phyloP scores from a whole-genome alignment of 2,113 vertebrate genomes.

The Crotalus tigris region DNA sequence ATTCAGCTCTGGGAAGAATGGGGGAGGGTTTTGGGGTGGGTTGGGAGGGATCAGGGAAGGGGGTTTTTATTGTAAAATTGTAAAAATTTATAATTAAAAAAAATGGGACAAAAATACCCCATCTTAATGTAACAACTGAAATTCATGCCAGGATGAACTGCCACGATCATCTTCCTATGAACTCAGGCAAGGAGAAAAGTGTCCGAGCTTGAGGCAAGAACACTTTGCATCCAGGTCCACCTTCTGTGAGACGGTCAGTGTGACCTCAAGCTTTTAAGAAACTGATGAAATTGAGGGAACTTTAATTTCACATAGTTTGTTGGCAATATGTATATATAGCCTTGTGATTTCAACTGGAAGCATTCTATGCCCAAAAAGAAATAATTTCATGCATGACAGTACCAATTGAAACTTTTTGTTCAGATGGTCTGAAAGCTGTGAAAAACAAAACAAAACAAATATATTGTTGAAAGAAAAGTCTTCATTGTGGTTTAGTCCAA shows the following conservation, averaged over 20 bases:
- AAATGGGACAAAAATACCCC: neutral
- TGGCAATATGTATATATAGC: slow-evolving; percentile 21
- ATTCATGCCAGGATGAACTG: neutral
- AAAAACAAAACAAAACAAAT: slow-evolving; percentile 12
- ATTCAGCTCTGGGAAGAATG: too few species aligned
- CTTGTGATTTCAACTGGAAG: slow-evolving; percentile 27
- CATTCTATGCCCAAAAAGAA: slow-evolving; percentile 34
- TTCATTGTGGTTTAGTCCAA: too few species aligned
- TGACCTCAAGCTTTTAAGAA: neutral
- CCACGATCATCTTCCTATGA: neutral
- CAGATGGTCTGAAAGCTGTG: slow-evolving; percentile 17
- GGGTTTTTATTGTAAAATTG: too few species aligned
- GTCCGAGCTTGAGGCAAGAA: neutral
- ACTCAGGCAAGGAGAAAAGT: neutral
- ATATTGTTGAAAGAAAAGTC: too few species aligned
- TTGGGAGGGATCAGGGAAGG: too few species aligned
- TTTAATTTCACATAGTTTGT: slow-evolving; percentile 16
- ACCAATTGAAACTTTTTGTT: slow-evolving; percentile 36
- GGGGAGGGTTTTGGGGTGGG: too few species aligned
- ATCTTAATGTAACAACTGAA: neutral
- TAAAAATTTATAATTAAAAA: neutral
- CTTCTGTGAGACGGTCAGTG: neutral
- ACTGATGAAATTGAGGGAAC: neutral
- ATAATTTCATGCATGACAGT: slow-evolving; percentile 39
- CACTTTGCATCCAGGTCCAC: neutral